phyloP scores from a whole-genome alignment of 2,888 invertebrate genomes.

The Philopedon plagiatum region DNA sequence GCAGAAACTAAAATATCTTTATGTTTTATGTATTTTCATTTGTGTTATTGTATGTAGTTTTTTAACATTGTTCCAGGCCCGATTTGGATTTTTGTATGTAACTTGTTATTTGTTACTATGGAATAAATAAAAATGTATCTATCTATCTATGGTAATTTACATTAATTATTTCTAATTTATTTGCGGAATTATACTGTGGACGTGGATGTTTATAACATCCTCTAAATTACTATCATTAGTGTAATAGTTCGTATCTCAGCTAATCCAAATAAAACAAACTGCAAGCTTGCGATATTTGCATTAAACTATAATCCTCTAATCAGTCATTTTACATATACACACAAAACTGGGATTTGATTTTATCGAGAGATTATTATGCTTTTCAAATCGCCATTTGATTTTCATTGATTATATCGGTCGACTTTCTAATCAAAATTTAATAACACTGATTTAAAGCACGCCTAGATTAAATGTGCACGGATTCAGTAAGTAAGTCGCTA shows the following conservation, averaged over 20 bases:
- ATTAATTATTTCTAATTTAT: background rate
- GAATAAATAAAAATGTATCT: too few relatives aligned
- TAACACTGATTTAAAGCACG: background rate
- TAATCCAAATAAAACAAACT: slow-evolving; percentile 21
- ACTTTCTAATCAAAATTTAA: background rate
- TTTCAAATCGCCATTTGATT: background rate
- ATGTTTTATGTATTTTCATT: too few relatives aligned
- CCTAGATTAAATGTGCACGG: too few relatives aligned
- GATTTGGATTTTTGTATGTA: too few relatives aligned
- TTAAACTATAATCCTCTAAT: slow-evolving; percentile 21
- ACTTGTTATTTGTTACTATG: too few relatives aligned
- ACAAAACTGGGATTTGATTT: slow-evolving; percentile 15
- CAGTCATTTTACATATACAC: slow-evolving; percentile 3
- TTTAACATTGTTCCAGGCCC: too few relatives aligned
- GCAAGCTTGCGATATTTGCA: slow-evolving; percentile 21
- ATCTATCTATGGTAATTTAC: background rate
- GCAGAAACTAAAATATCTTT: too few relatives aligned
- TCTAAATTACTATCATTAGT: slow-evolving; percentile 11
- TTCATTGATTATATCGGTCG: background rate
- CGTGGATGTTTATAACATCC: background rate
- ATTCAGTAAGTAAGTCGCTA: too few relatives aligned
- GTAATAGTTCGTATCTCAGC: slow-evolving; percentile 9
- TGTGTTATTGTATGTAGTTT: too few relatives aligned
- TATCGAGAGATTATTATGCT: slow-evolving; percentile 15
- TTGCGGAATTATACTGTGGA: background rate